Conservation (phyloP, 2,888 invertebrate species). For the Cepaea hortensis region DNA sequence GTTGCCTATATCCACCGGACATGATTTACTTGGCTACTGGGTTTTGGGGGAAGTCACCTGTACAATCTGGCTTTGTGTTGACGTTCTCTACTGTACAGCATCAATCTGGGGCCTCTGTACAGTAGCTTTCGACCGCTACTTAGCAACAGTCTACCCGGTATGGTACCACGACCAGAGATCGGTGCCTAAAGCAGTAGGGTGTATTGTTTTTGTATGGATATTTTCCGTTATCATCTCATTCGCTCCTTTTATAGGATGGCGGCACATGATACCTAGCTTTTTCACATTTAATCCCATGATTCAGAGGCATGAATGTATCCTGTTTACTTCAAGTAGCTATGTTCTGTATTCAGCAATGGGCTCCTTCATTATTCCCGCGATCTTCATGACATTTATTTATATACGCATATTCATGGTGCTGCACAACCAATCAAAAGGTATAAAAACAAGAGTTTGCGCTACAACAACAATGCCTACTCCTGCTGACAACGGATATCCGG, state of each 20-base stretch:
- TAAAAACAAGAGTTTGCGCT: conserved; percentile 37
- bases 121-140: conserved; percentile 76
- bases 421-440: conserved; percentile 62
- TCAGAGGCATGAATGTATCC: conserved; percentile 71
- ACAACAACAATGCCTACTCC: neutral
- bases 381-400: conserved; percentile 74
- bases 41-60: conserved; percentile 74
- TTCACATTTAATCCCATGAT: conserved; percentile 62
- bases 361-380: conserved; percentile 75
- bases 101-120: conserved; percentile 76
- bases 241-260: conserved; percentile 74
- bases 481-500: conserved; percentile 31
- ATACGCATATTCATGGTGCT: conserved; percentile 74
- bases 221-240: conserved; percentile 74
- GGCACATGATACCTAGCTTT: conserved; percentile 67
- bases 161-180: conserved; percentile 75
- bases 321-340: conserved; percentile 73
- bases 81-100: conserved; percentile 76
- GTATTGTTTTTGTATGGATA: conserved; percentile 75
- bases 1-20: conserved; percentile 73
- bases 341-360: conserved; percentile 76
- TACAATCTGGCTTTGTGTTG: conserved; percentile 73
- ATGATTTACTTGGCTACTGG: conserved; percentile 75
- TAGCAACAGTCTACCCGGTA: conserved; percentile 76
- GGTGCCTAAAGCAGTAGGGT: conserved; percentile 71